These are phyloP conservation scores for Gorsachius magnificus DNA, from an alignment of 2,797 vertebrate species.

Conservation along the genomic window DNA sequence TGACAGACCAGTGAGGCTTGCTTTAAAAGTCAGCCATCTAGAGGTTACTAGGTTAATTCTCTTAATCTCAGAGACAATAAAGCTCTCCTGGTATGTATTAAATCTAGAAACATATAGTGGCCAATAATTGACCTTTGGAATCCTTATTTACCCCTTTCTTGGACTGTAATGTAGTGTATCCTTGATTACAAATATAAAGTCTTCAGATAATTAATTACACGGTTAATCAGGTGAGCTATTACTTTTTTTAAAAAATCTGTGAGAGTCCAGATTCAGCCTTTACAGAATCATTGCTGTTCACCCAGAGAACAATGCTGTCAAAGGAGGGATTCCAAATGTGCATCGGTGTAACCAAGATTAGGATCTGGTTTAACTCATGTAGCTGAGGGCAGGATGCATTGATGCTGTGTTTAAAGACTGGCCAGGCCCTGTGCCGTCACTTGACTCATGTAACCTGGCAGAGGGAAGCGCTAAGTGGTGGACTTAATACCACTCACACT, in stretches of 20 bases:
- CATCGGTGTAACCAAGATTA: background rate
- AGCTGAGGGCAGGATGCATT: background rate
- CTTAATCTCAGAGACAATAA: background rate
- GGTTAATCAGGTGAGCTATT: background rate
- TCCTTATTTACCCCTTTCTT: background rate
- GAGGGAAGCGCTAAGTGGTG: background rate
- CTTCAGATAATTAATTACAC: background rate
- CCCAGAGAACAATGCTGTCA: background rate
- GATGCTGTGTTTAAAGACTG: background rate
- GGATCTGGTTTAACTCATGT: background rate
- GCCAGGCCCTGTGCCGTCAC: background rate
- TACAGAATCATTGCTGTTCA: background rate
- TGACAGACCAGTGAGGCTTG: background rate
- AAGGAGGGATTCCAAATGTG: background rate
- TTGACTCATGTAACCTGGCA: background rate
- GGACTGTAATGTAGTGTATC: background rate
- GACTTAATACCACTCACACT: background rate
- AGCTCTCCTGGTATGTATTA: background rate
- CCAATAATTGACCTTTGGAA: background rate
- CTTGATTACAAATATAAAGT: background rate
- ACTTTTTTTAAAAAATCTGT: background rate
- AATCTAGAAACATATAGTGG: background rate
- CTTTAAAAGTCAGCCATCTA: background rate
- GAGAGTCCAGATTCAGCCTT: background rate
- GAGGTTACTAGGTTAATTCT: conserved; percentile 1